phyloP scores from a whole-genome alignment of 2,888 invertebrate species.

The Gonocerus acuteangulatus region DNA sequence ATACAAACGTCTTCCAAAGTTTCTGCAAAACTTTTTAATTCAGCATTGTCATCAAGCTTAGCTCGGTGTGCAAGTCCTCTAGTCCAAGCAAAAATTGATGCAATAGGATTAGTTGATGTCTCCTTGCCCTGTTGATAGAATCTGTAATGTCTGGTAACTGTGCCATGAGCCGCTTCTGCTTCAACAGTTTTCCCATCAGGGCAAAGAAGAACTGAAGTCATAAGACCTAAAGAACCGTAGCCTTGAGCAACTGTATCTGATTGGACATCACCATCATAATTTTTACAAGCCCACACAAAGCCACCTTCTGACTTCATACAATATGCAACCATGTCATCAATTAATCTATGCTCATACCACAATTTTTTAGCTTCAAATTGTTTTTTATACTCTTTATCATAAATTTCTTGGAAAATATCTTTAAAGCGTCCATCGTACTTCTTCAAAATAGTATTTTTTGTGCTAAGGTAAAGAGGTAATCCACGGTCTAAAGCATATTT shows the following conservation, averaged over 20 bases:
- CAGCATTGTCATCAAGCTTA: constrained; percentile 77
- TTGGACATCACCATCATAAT: constrained; percentile 98
- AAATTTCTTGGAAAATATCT: constrained; percentile 93
- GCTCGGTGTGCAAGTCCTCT: constrained; percentile 88
- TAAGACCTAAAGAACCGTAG: constrained; percentile 89
- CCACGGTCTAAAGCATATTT: constrained; percentile 76
- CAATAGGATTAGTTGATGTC: constrained; percentile 97
- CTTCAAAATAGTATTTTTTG: constrained; percentile 95
- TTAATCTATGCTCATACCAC: constrained; percentile 97
- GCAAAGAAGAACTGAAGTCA: constrained; percentile 95
- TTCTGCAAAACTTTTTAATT: constrained; percentile 71
- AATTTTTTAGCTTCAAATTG: constrained; percentile 77
- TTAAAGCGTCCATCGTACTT: constrained; percentile 94
- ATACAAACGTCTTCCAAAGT: constrained; percentile 84
- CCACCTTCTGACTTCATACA: constrained; percentile 97
- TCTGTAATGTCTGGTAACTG: constrained; percentile 85
- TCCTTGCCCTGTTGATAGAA: constrained; percentile 90
- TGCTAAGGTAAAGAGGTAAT: constrained; percentile 87
- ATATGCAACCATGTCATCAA: constrained; percentile 99
- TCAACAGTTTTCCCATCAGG: constrained; percentile 98
- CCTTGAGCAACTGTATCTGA: constrained; percentile 98
- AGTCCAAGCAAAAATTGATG: constrained; percentile 99
- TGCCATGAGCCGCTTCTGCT: constrained; percentile 97
- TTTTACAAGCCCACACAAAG: constrained; percentile 99
- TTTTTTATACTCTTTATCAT: constrained; percentile 76